These are phyloP conservation scores for Montipora capitata DNA, from an alignment of 92 coral and sea anemone genomes.

Conservation along the genomic window DNA sequence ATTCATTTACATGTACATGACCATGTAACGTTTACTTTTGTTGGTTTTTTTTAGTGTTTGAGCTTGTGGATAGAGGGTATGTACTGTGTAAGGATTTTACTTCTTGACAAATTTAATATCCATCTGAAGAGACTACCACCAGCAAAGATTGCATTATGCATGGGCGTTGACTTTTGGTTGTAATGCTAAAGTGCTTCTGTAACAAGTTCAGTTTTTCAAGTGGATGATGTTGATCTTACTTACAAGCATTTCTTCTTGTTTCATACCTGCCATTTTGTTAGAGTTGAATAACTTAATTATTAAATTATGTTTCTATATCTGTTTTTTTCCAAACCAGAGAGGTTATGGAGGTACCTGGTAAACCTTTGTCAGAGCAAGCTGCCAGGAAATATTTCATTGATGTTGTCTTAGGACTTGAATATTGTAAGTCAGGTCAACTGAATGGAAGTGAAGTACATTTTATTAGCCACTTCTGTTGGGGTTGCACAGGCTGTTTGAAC, in stretches of 20 bases:
- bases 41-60: slow-evolving; percentile 83
- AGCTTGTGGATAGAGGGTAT: slow-evolving; percentile 96
- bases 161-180: no score
- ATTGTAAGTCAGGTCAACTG: slow-evolving; percentile 81
- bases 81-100: slow-evolving; percentile 8
- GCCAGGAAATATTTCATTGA: slow-evolving; percentile 93
- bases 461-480: no score
- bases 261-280: no score
- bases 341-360: slow-evolving; percentile 98
- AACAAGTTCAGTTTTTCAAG: no score
- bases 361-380: slow-evolving; percentile 83
- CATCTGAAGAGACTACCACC: no score
- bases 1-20: no score
- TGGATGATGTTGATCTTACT: no score
- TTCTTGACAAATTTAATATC: no score
- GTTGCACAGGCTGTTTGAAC: no score
- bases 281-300: not conserved
- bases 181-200: no score
- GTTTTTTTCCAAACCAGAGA: slow-evolving; percentile 70
- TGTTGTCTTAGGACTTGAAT: slow-evolving; percentile 93
- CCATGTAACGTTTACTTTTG: not conserved
- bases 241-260: no score
- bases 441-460: not conserved
- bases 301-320: not conserved
- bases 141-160: no score